Evolutionary conservation across 2,113 vertebrate genomes (phyloP).

Genomic region (Otis tarda): DNA sequence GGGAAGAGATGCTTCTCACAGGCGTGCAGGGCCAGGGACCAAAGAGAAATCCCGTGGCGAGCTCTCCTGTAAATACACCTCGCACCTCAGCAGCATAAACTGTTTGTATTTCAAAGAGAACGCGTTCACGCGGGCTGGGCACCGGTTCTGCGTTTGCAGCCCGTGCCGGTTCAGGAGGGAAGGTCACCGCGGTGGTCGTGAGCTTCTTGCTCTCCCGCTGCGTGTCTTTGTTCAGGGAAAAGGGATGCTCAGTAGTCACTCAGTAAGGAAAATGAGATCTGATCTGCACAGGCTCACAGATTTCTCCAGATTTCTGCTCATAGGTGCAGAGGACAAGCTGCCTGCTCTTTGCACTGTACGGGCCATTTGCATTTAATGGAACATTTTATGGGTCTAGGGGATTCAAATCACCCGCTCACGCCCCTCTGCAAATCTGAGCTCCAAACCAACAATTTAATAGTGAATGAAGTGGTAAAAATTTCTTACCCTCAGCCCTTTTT

Average conservation of each 20-base stretch:
- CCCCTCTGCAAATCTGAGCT: neutral
- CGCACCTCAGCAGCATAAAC: neutral
- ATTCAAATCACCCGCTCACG: neutral
- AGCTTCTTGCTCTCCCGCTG: fast-evolving
- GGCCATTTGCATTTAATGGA: neutral
- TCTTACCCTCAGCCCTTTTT: neutral
- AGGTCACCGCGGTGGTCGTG: neutral
- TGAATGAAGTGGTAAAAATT: neutral
- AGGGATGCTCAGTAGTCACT: neutral
- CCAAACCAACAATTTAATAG: neutral
- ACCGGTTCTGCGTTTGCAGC: neutral
- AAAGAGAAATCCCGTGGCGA: neutral
- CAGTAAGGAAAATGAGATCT: neutral
- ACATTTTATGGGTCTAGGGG: neutral
- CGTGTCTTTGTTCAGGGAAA: fast-evolving
- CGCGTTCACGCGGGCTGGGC: neutral
- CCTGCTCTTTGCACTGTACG: fast-evolving
- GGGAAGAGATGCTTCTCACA: neutral
- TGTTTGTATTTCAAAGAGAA: neutral
- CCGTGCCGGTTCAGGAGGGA: fast-evolving
- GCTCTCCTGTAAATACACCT: neutral
- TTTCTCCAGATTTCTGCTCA: neutral
- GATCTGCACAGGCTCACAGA: fast-evolving
- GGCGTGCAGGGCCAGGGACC: neutral
- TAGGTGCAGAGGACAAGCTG: fast-evolving